Conservation (phyloP, 2,797 vertebrate species). For the Melanogrammus aeglefinus region DNA sequence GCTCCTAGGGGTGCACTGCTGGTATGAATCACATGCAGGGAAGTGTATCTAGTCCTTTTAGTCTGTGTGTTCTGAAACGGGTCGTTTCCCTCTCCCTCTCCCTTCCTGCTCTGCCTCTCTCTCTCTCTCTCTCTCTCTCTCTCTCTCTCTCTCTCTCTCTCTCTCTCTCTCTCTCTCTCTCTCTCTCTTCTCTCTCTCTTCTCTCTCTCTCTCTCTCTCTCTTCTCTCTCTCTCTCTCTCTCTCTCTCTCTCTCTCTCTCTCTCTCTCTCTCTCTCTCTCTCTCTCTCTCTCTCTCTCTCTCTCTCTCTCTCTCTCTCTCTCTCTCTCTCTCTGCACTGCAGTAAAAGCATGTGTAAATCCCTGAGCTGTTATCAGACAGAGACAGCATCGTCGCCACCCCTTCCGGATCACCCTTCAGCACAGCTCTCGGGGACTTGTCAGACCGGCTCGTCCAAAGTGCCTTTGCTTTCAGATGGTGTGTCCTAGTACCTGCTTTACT, state of each 20-base stretch:
- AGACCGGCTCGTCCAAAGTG: not conserved
- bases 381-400: not conserved
- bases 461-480: not conserved
- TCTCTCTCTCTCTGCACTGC: not conserved
- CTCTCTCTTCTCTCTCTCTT: too few relatives aligned
- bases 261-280: too few relatives aligned
- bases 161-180: too few relatives aligned
- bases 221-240: too few relatives aligned
- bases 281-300: too few relatives aligned
- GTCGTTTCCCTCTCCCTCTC: not conserved
- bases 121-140: too few relatives aligned
- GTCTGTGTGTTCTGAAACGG: not conserved
- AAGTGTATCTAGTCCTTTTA: not conserved
- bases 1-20: not conserved
- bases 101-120: too few relatives aligned
- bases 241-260: too few relatives aligned
- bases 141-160: too few relatives aligned
- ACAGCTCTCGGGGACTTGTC: not conserved
- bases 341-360: not conserved
- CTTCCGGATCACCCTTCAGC: not conserved
- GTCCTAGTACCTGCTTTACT: not conserved
- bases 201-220: too few relatives aligned
- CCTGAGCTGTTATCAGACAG: not conserved
- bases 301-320: not conserved
- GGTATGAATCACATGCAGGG: not conserved